These are phyloP conservation scores for Physocephala rufipes DNA, from an alignment of 2,888 invertebrate species.

Conservation along the genomic window DNA sequence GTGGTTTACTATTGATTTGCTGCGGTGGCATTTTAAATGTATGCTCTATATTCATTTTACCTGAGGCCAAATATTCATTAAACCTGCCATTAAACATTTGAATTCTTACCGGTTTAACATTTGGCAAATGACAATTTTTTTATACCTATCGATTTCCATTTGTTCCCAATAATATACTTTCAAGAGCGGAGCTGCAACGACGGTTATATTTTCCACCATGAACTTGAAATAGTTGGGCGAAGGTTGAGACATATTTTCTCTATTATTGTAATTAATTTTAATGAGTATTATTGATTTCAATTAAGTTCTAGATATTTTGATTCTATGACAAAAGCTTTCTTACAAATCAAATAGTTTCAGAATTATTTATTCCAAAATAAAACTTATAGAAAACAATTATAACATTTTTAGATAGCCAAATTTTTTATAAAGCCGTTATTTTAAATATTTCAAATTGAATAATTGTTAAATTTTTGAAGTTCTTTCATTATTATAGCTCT, in stretches of 20 bases:
- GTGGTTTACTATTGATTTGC: constrained; percentile 54
- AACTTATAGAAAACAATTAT: too few relatives aligned
- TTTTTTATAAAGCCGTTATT: too few relatives aligned
- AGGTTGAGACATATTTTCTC: background rate
- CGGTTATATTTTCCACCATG: constrained; percentile 54
- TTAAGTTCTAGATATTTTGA: background rate
- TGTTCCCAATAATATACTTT: constrained; percentile 57
- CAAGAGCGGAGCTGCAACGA: constrained; percentile 53
- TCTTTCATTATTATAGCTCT: too few relatives aligned
- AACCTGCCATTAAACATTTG: constrained; percentile 42
- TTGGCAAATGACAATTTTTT: background rate
- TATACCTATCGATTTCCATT: constrained; percentile 54
- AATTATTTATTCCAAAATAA: background rate
- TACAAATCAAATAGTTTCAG: background rate
- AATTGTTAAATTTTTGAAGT: too few relatives aligned
- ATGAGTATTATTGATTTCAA: background rate
- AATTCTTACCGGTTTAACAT: background rate
- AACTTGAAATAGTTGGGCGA: constrained; percentile 4
- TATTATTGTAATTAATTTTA: background rate
- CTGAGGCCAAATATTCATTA: constrained; percentile 50
- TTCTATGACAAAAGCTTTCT: background rate
- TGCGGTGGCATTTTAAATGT: constrained; percentile 51
- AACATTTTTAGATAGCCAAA: too few relatives aligned
- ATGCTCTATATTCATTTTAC: constrained; percentile 49
- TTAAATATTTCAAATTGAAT: too few relatives aligned